Conservation (phyloP, 2,797 vertebrate species). For the Nannoperca obscura region DNA sequence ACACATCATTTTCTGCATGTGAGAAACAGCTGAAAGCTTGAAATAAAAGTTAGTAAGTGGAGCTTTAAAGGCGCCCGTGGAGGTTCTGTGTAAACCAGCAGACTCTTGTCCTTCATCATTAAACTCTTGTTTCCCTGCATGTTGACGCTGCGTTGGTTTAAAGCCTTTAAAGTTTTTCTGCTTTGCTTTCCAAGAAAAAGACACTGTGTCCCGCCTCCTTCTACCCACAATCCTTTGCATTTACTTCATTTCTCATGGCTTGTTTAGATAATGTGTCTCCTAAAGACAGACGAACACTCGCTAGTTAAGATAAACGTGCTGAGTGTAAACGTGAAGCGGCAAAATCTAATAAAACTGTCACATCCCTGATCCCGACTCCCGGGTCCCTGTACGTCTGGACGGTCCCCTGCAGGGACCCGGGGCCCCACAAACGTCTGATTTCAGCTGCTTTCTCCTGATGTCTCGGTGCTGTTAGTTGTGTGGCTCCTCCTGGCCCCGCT, state of each 20-base stretch:
- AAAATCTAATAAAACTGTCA: too few relatives aligned
- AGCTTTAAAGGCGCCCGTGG: too few relatives aligned
- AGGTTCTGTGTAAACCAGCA: too few relatives aligned
- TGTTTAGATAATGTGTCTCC: background rate
- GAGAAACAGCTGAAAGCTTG: too few relatives aligned
- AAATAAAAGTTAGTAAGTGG: too few relatives aligned
- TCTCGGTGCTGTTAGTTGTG: background rate
- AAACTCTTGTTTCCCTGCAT: too few relatives aligned
- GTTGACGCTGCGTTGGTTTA: too few relatives aligned
- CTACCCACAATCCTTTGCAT: background rate
- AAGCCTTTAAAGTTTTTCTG: background rate
- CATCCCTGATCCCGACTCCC: background rate
- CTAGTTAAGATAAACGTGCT: too few relatives aligned
- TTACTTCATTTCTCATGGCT: background rate
- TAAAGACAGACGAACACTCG: too few relatives aligned
- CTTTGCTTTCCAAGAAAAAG: background rate
- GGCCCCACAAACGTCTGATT: background rate
- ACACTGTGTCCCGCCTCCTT: background rate
- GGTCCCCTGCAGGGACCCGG: background rate
- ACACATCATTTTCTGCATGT: too few relatives aligned
- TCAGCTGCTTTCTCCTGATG: background rate
- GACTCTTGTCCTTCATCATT: too few relatives aligned
- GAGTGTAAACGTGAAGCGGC: too few relatives aligned
- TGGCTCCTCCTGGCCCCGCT: slow-evolving; percentile 29
- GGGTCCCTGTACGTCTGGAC: background rate